Conservation (phyloP, 2,888 invertebrate genomes). For the Tridacna gigas region DNA sequence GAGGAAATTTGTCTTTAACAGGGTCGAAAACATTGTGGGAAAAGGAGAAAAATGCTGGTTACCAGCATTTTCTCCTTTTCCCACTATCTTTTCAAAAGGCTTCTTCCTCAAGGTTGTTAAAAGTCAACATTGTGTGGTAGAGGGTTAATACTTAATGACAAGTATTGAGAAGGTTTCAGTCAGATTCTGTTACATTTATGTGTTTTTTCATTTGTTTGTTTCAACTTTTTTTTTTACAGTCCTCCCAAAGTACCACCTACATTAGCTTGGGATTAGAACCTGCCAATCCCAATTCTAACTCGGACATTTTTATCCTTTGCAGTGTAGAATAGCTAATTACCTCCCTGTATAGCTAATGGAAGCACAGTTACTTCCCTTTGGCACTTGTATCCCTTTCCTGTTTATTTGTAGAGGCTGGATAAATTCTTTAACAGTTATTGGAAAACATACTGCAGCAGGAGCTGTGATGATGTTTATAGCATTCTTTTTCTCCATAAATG, state of each 20-base stretch:
- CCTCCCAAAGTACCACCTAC: neutral
- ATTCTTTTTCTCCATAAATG: slow-evolving; percentile 84
- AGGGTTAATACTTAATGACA: neutral
- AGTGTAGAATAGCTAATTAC: too few species aligned
- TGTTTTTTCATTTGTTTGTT: too few species aligned
- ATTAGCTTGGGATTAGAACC: neutral
- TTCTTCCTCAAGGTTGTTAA: neutral
- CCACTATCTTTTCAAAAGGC: neutral
- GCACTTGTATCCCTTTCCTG: slow-evolving; percentile 12
- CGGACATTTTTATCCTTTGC: too few species aligned
- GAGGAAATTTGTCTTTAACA: too few species aligned
- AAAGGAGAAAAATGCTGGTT: neutral
- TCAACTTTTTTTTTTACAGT: neutral
- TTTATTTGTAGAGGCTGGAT: slow-evolving; percentile 85
- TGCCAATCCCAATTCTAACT: neutral
- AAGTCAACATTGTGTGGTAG: neutral
- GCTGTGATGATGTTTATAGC: slow-evolving; percentile 85
- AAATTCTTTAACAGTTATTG: slow-evolving; percentile 77
- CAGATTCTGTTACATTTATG: too few species aligned
- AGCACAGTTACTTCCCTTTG: slow-evolving; percentile 5
- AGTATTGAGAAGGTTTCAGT: neutral
- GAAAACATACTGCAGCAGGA: slow-evolving; percentile 80
- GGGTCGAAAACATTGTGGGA: too few species aligned
- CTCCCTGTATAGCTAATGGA: neutral
- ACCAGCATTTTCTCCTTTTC: neutral